Conservation (phyloP, 1,140 invertebrate genomes). For the Dreissena polymorpha region DNA sequence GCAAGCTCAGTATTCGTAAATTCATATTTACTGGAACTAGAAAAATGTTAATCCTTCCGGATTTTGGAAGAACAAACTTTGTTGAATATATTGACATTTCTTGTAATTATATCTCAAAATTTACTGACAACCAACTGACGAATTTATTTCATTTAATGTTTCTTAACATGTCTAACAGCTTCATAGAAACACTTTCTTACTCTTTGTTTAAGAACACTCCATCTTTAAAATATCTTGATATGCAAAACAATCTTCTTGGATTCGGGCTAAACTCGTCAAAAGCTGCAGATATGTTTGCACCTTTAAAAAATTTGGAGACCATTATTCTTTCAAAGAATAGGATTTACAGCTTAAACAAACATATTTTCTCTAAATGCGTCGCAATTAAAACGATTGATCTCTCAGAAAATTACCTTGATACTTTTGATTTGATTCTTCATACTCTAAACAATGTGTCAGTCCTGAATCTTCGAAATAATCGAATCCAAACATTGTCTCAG, state of each 20-base stretch:
- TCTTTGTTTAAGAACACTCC: slow-evolving; percentile 15
- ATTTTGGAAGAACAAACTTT: slow-evolving; percentile 22
- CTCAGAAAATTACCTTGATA: slow-evolving; percentile 37
- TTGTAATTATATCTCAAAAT: slow-evolving; percentile 20
- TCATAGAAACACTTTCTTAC: slow-evolving; percentile 8
- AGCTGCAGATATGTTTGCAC: slow-evolving; percentile 6
- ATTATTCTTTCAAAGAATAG: slow-evolving; percentile 25
- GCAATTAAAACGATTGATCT: slow-evolving; percentile 10
- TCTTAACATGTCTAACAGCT: slow-evolving; percentile 43
- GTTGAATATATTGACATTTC: slow-evolving; percentile 36
- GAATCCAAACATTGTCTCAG: background rate
- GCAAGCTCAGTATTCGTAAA: slow-evolving; percentile 1
- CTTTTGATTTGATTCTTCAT: slow-evolving; percentile 12
- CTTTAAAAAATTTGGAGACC: background rate
- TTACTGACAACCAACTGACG: background rate
- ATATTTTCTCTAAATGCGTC: slow-evolving; percentile 12
- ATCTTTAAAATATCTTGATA: slow-evolving; percentile 8
- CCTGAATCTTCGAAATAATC: slow-evolving; percentile 37
- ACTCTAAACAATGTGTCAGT: background rate
- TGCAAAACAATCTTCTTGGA: slow-evolving; percentile 40
- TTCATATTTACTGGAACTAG: slow-evolving; percentile 24
- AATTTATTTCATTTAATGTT: background rate
- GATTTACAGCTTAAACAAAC: slow-evolving; percentile 24
- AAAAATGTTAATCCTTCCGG: background rate
- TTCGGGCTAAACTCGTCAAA: background rate